phyloP scores from a whole-genome alignment of 2,113 vertebrate species.

The Brachyistius frenatus region DNA sequence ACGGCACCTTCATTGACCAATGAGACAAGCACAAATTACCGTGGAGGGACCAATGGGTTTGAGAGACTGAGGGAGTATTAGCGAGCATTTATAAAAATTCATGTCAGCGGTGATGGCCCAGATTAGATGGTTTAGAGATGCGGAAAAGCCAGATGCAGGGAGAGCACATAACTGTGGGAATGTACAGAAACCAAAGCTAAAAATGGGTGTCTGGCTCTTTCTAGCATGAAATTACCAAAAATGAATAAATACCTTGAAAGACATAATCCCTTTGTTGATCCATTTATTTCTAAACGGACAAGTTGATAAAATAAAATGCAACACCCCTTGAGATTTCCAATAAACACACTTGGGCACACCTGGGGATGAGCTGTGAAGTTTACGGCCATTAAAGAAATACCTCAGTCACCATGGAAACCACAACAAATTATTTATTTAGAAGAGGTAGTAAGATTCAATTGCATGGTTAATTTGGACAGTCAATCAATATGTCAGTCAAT shows the following conservation, averaged over 20 bases:
- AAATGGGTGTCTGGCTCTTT: background rate
- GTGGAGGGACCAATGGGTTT: constrained; percentile 39
- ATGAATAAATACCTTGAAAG: background rate
- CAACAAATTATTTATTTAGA: too few species aligned
- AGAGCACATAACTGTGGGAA: constrained; percentile 23
- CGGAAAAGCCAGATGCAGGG: constrained; percentile 45
- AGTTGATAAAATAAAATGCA: too few species aligned
- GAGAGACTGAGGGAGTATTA: constrained; percentile 49
- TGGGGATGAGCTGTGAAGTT: too few species aligned
- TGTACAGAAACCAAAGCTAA: constrained; percentile 10
- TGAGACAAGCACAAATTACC: constrained; percentile 5
- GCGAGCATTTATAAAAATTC: constrained; percentile 53
- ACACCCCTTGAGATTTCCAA: too few species aligned
- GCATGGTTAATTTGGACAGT: too few species aligned
- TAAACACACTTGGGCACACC: too few species aligned
- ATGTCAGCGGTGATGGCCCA: constrained; percentile 54
- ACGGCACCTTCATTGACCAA: constrained; percentile 40
- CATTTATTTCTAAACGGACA: too few species aligned
- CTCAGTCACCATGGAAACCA: too few species aligned
- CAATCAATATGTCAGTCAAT: too few species aligned
- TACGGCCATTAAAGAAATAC: too few species aligned
- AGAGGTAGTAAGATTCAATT: too few species aligned
- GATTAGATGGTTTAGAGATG: constrained; percentile 61
- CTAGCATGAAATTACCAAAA: background rate
- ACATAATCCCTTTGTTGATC: too few species aligned